Base-by-base conservation (phyloP, 2,888 invertebrate species). In the Epinotia demarniana region DNA sequence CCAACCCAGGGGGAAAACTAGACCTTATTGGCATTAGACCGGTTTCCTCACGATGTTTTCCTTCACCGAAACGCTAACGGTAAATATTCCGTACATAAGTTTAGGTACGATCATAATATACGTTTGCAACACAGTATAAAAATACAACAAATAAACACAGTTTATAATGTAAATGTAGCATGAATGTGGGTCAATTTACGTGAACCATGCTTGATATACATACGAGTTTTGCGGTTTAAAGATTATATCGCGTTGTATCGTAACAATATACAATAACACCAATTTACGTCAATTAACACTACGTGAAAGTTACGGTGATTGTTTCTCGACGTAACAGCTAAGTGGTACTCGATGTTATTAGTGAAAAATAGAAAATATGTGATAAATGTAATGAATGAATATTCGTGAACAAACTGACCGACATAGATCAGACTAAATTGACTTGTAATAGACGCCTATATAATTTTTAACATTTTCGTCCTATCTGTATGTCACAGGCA, bases 181-280 rank as follows among this genome's bases (percentile, higher is more conserved):
- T 3, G 3, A 39, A 68, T 68, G 27, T 60, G n/a, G 69, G 69
- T 69, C 8, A 60, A 58, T 60, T 60, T 57, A 55, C 33, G 33
- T 19, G 43, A 16, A 39, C 57, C 9, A 43, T 55, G 58, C 43
- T 57, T 60, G 66, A 55, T 27, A 68, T 13, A 18, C 18, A 43
- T 23, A 60, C 58, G 46, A 60, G 58, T 69, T 23, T 68, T 60
- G 58, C 43, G 46, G 69, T 69, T 58, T 60, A 69, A 23, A 58
- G 58, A 68, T 68, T 58, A 58, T 43, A 68, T 58, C 68, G 58
- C 12, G 49, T n/a, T 23, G 58, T 57, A 68, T 58, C 43, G 69
- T 46, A 69, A 69, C 58, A 69, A 68, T 69, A 60, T 60, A 69
- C 58, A 69, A 69, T 69, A 69, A 58, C 43, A 46, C n/a, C n/a